phyloP scores from a whole-genome alignment of 2,888 invertebrate species.

The Alcis repandata region DNA sequence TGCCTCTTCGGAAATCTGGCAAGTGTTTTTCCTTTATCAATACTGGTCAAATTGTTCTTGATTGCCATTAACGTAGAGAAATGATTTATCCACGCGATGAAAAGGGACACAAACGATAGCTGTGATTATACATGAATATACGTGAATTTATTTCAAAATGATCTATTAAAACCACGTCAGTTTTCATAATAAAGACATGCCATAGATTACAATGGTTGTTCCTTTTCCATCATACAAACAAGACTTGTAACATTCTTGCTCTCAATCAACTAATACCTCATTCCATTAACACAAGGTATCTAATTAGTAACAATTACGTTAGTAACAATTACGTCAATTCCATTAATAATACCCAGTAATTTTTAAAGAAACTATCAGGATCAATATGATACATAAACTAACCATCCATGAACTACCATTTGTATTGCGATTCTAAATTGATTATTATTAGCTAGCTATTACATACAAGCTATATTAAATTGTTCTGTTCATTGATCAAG shows the following conservation, averaged over 20 bases:
- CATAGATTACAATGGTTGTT: no score
- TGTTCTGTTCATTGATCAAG: conserved; percentile 1
- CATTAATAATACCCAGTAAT: not conserved
- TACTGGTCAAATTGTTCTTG: no score
- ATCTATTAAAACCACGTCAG: no score
- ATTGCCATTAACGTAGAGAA: not conserved
- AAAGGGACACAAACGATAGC: no score
- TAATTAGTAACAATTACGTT: not conserved
- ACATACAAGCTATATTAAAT: not conserved
- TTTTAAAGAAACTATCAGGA: not conserved
- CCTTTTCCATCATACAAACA: not conserved
- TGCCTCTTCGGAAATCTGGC: not conserved
- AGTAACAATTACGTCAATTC: not conserved
- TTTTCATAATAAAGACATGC: no score
- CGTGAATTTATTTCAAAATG: no score
- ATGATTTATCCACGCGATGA: no score
- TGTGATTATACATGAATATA: no score
- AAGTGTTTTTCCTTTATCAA: not conserved
- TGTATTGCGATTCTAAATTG: not conserved
- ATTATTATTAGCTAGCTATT: conserved; percentile 2
- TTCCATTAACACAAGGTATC: not conserved
- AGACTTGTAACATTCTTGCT: not conserved
- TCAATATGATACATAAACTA: not conserved
- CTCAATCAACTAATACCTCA: not conserved
- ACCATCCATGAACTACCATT: no score